Evolutionary conservation across 1,140 invertebrate genomes (phyloP).

Genomic region (Eufriesea mexicana): DNA sequence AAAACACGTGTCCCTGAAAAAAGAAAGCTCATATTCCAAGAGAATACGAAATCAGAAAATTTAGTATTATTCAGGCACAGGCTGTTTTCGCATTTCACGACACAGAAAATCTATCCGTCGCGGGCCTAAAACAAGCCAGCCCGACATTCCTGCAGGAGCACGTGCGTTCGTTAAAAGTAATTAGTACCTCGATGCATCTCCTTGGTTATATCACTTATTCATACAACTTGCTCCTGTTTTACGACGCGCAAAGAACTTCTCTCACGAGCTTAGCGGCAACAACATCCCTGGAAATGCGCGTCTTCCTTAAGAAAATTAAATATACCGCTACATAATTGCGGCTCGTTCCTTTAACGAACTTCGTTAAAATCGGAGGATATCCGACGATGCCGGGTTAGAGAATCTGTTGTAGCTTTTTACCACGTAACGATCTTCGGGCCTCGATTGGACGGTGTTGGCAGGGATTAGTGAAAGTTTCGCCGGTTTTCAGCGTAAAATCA

Average conservation of each 20-base stretch:
- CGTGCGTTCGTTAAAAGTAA: not conserved
- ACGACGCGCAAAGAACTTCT: not conserved
- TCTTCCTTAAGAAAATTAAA: not conserved
- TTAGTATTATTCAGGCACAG: no score
- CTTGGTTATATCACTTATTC: not conserved
- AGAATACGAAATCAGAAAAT: no score
- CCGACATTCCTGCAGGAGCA: not conserved
- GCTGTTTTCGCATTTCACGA: not conserved
- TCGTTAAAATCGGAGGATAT: not conserved
- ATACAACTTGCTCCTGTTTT: not conserved
- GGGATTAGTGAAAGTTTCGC: constrained; percentile 8
- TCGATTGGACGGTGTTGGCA: not conserved
- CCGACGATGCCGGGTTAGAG: no score
- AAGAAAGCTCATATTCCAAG: no score
- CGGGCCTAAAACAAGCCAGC: not conserved
- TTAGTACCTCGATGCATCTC: not conserved
- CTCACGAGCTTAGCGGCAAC: not conserved
- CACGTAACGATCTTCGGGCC: not conserved
- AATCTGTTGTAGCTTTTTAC: no score
- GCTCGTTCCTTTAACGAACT: not conserved
- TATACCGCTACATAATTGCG: not conserved
- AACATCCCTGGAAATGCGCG: not conserved
- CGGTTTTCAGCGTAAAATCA: not conserved
- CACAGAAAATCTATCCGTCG: not conserved
- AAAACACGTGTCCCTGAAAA: no score